Evolutionary conservation across 2,888 invertebrate genomes (phyloP).

Genomic region (Standfussiana lucernea): DNA sequence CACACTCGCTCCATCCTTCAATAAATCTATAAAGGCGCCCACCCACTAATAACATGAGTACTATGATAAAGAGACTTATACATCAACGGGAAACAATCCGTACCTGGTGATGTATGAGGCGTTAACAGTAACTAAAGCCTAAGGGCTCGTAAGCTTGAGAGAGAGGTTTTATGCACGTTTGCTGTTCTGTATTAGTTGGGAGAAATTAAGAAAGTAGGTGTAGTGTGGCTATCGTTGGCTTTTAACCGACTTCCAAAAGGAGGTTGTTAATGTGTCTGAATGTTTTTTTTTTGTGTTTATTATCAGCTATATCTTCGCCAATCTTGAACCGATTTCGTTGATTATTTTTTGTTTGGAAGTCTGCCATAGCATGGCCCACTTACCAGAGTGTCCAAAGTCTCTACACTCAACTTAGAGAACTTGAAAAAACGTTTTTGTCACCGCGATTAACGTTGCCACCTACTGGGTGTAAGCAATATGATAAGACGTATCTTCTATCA

Average conservation of each 20-base stretch:
- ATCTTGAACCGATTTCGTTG: no score
- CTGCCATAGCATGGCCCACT: no score
- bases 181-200: slow-evolving; percentile 28
- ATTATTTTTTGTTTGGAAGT: no score
- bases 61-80: slow-evolving; percentile 66
- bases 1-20: slow-evolving; percentile 35
- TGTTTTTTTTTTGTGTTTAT: no score
- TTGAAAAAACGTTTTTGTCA: no score
- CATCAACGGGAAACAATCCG: slow-evolving; percentile 69
- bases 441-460: no score
- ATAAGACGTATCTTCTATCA: not conserved
- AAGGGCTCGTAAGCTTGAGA: slow-evolving; percentile 65
- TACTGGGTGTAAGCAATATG: no score
- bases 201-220: slow-evolving; percentile 57
- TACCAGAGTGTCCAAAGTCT: no score
- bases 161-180: slow-evolving; percentile 66
- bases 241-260: no score
- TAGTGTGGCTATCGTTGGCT: not conserved
- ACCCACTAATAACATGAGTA: slow-evolving; percentile 60
- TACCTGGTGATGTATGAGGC: slow-evolving; percentile 72
- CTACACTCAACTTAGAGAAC: no score
- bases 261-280: no score
- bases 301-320: no score
- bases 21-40: slow-evolving; percentile 65
- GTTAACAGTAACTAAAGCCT: slow-evolving; percentile 60